These are phyloP conservation scores for Ictidomys tridecemlineatus DNA, from an alignment of 2,113 vertebrate genomes.

Conservation along the genomic window DNA sequence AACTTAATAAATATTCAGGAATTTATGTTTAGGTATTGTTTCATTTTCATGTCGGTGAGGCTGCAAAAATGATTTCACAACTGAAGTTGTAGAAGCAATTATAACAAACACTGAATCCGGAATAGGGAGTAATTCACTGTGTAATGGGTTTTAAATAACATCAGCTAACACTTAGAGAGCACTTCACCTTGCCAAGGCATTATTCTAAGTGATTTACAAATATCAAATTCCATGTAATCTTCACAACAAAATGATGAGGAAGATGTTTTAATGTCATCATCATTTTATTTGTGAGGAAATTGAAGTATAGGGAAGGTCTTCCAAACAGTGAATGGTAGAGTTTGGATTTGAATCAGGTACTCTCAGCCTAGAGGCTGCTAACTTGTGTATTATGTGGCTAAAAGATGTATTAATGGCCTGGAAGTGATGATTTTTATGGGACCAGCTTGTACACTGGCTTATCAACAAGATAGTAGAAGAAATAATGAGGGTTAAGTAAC, in stretches of 20 bases:
- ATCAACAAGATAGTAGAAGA: not conserved
- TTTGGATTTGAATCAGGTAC: not conserved
- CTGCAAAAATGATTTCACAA: not conserved
- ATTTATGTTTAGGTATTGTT: not conserved
- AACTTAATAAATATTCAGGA: not conserved
- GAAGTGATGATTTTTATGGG: not conserved
- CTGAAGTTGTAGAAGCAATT: not conserved
- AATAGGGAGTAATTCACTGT: not conserved
- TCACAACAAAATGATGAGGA: not conserved
- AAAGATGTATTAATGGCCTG: not conserved
- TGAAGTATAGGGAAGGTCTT: not conserved
- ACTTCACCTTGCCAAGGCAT: not conserved
- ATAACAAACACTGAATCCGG: not conserved
- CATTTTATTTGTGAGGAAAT: not conserved
- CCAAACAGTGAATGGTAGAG: not conserved
- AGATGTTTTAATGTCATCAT: not conserved
- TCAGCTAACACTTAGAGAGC: not conserved
- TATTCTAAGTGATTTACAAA: constrained; percentile 3
- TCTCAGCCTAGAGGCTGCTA: not conserved
- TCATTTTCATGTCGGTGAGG: not conserved
- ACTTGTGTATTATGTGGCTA: no score
- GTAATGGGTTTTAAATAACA: not conserved
- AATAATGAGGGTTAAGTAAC: not conserved
- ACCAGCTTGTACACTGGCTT: not conserved
- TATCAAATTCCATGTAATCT: not conserved